Percentiles rank a stretch among this genome's conserved stretches.
Evolutionary conservation across 1,140 invertebrate species (phyloP).

Genomic region (Tetranychus cinnabarinus): DNA sequence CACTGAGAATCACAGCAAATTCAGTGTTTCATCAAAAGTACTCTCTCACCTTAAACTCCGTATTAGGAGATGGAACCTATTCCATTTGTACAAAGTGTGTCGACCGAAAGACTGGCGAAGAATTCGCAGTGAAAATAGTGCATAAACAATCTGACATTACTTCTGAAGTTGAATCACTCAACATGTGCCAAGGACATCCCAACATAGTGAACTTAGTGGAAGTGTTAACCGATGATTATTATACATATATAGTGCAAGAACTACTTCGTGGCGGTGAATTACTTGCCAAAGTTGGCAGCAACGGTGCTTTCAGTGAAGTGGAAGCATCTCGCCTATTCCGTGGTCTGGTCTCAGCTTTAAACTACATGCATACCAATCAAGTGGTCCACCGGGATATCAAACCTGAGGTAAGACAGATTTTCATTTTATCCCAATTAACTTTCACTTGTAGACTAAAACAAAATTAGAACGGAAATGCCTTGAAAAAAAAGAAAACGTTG

Average conservation of each 20-base stretch:
- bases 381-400: conserved; percentile 99
- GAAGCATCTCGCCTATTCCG: conserved; percentile 41
- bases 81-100: conserved; percentile 60
- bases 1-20: conserved; percentile 20
- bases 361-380: conserved; percentile 90
- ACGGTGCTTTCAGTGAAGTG: conserved; percentile 38
- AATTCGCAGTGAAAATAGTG: conserved; percentile 76
- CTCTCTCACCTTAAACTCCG: conserved; percentile 38
- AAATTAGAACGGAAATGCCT: background rate
- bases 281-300: conserved; percentile 33
- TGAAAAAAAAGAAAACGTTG: background rate
- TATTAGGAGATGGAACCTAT: conserved; percentile 67
- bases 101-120: conserved; percentile 39
- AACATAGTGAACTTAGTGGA: conserved; percentile 67
- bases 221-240: conserved; percentile 51
- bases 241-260: conserved; percentile 67
- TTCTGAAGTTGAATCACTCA: conserved; percentile 49
- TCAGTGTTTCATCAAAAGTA: conserved; percentile 67
- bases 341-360: conserved; percentile 75
- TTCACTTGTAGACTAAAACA: background rate
- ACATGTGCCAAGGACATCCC: conserved; percentile 55
- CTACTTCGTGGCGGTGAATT: conserved; percentile 65
- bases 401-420: conserved; percentile 42
- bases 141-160: conserved; percentile 45
- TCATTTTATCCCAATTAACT: background rate